Evolutionary conservation across 2,113 vertebrate genomes (phyloP), one percentile per base, ranked within the genome.

Genomic region (Psilopogon haemacephalus): DNA sequence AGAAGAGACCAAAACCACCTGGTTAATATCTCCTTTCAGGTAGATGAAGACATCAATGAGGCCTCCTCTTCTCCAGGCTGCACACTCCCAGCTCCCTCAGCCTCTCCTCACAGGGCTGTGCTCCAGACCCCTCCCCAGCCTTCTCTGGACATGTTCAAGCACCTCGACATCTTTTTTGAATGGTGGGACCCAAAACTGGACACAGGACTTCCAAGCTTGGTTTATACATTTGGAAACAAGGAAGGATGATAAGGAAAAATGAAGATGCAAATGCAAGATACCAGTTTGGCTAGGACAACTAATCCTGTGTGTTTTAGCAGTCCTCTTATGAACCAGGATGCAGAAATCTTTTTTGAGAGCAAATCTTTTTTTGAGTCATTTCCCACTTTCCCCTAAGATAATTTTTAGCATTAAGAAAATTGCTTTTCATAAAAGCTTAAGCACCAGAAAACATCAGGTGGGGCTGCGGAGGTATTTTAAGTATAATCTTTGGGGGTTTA

Each of bases 401-500:
- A 86, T 86, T 96, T 94, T 86, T 54, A 76, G n/a, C 37, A 91
- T 95, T 97, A 92, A 78, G 81, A 77, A 84, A 94, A 88, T 60
- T 44, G 72, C 63, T 12, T 92, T 88, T 93, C 93, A n/a, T 84
- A 94, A 95, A 88, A 38, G 55, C 63, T 80, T 74, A 84, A 92
- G 73, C 58, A 78, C 60, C 54, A 75, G 74, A 79, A 96, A 89
- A 91, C 87, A 95, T 95, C 93, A 93, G 85, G 65, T 85, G 74
- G 54, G 63, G 63, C 70, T 94, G 78, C 81, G 37, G 30, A 71
- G 82, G 59, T 95, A 89, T 93, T 93, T 92, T 86, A 95, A 93
- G 70, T 60, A 77, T 73, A 91, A 95, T 96, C 90, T 86, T 96
- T 84, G 74, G 89, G 78, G 95, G 83, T 96, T 32, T 60, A 71